Evolutionary conservation across 2,797 vertebrate genomes (phyloP).

Genomic region (Scleropages formosus): DNA sequence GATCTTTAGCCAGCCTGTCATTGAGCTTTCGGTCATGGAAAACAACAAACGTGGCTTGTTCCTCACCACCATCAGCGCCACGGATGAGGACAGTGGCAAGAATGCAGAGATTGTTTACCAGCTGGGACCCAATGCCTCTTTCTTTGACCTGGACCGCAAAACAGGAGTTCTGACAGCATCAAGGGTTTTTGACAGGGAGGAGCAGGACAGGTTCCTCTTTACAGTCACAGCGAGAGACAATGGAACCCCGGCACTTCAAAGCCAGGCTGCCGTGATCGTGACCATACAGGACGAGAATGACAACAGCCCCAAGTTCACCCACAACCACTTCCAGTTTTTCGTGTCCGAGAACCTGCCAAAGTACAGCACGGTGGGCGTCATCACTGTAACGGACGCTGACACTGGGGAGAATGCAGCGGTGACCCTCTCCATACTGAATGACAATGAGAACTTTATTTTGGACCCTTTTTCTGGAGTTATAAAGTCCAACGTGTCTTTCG

Average conservation of each 20-base stretch:
- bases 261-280: slow-evolving; percentile 93
- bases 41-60: slow-evolving; percentile 97
- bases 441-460: slow-evolving; percentile 96
- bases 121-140: slow-evolving; percentile 95
- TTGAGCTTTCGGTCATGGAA: slow-evolving; percentile 94
- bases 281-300: slow-evolving; percentile 96
- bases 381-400: slow-evolving; percentile 96
- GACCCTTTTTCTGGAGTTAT: slow-evolving; percentile 96
- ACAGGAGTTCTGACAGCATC: slow-evolving; percentile 96
- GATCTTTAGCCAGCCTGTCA: slow-evolving; percentile 96
- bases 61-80: slow-evolving; percentile 95
- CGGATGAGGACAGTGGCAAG: slow-evolving; percentile 96
- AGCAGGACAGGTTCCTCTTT: slow-evolving; percentile 94
- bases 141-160: slow-evolving; percentile 97
- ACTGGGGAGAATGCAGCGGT: slow-evolving; percentile 94
- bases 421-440: slow-evolving; percentile 91
- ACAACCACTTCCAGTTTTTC: slow-evolving; percentile 99
- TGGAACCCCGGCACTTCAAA: slow-evolving; percentile 93
- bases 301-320: slow-evolving; percentile 98
- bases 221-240: slow-evolving; percentile 97
- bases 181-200: slow-evolving; percentile 94
- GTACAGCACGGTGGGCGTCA: slow-evolving; percentile 97
- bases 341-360: slow-evolving; percentile 98
- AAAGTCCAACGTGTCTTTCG: slow-evolving; percentile 97
- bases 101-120: slow-evolving; percentile 98